phyloP scores from a whole-genome alignment of 2,113 vertebrate species.

The Clarias gariepinus region DNA sequence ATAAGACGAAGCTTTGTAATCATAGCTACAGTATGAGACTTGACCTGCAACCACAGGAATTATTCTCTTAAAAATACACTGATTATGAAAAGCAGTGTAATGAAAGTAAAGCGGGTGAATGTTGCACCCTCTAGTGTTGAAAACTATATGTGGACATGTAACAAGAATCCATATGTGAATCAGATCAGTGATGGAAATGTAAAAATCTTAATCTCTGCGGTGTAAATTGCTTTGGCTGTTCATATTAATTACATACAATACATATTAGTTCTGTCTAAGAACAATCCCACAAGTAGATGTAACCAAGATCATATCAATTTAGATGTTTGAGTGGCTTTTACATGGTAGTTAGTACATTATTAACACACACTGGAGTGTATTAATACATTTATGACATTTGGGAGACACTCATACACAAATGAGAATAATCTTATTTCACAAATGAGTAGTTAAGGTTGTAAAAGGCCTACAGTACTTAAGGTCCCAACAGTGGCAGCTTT shows the following conservation, averaged over 20 bases:
- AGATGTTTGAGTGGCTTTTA: background rate
- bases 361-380: background rate
- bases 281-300: background rate
- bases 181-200: background rate
- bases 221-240: background rate
- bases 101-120: constrained; percentile 9
- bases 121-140: constrained; percentile 65
- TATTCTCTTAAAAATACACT: background rate
- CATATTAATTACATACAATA: background rate
- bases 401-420: no score
- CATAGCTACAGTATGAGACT: background rate
- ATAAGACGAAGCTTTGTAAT: background rate
- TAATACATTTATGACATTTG: background rate
- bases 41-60: background rate
- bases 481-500: no score
- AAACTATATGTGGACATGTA: background rate
- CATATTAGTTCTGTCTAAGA: background rate
- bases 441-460: no score
- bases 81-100: background rate
- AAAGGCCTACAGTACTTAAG: no score
- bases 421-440: no score
- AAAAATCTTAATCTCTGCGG: background rate
- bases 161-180: background rate
- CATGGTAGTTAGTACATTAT: background rate
- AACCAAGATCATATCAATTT: background rate